Conservation (phyloP, 1,140 invertebrate genomes). For the Heliconius nattereri region DNA sequence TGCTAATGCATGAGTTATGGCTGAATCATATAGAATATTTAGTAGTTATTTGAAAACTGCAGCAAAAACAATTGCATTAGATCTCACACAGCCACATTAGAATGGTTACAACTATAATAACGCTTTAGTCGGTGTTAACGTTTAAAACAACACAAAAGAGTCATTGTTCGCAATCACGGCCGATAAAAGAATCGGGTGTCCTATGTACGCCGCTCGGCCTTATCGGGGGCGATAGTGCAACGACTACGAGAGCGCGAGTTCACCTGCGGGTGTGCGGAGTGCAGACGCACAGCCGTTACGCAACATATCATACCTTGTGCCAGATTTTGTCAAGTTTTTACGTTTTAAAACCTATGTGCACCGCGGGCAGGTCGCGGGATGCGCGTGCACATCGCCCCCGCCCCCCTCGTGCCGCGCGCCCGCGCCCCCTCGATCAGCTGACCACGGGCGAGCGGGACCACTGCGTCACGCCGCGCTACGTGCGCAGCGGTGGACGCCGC, state of each 20-base stretch:
- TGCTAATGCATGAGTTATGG: not conserved
- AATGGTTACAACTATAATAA: not conserved
- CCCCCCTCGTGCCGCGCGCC: slow-evolving; percentile 43
- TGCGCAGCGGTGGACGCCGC: slow-evolving; percentile 42
- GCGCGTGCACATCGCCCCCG: slow-evolving; percentile 62
- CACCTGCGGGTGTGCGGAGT: slow-evolving; percentile 28
- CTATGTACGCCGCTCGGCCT: slow-evolving; percentile 5
- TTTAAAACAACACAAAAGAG: slow-evolving; percentile 1
- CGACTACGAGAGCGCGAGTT: slow-evolving; percentile 46
- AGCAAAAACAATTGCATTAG: not conserved
- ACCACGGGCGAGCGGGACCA: slow-evolving; percentile 46
- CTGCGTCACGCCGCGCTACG: slow-evolving; percentile 62
- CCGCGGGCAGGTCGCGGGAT: slow-evolving; percentile 46
- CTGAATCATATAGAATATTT: not conserved
- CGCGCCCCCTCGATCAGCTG: slow-evolving; percentile 75
- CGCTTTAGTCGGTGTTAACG: slow-evolving; percentile 1
- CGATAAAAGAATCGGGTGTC: slow-evolving; percentile 23
- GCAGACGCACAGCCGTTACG: slow-evolving; percentile 49
- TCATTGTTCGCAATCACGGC: slow-evolving; percentile 8
- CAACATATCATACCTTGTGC: slow-evolving; percentile 56
- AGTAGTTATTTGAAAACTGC: not conserved
- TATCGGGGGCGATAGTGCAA: slow-evolving; percentile 43
- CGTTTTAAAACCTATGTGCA: slow-evolving; percentile 53
- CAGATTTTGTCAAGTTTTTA: slow-evolving; percentile 44
- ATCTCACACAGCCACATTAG: not conserved